phyloP scores from a whole-genome alignment of 2,888 invertebrate species.

The Cryptus viduatorius region DNA sequence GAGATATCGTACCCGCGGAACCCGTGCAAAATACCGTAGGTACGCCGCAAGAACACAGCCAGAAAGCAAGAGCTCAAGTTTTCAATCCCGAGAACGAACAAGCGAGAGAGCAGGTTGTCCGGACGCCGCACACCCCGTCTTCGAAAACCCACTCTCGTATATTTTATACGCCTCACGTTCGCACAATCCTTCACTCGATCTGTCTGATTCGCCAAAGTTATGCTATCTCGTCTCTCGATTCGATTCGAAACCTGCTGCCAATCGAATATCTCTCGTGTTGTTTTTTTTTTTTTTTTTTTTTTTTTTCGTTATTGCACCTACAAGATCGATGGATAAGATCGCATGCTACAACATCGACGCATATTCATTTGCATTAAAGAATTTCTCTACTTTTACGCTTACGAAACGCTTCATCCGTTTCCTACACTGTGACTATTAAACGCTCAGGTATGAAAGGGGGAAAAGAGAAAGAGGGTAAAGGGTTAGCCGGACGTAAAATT shows the following conservation, averaged over 20 bases:
- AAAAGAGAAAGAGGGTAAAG: slow-evolving; percentile 32
- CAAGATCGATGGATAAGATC: slow-evolving; percentile 19
- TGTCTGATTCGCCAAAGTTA: neutral
- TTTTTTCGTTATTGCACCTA: neutral
- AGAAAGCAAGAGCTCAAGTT: slow-evolving; percentile 16
- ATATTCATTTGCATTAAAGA: neutral
- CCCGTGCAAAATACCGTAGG: slow-evolving; percentile 49
- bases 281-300: neutral
- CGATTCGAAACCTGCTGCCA: slow-evolving; percentile 28
- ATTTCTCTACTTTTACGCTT: neutral
- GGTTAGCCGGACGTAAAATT: slow-evolving; percentile 52
- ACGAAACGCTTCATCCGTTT: slow-evolving; percentile 4
- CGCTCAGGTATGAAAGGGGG: slow-evolving; percentile 34
- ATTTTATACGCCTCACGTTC: slow-evolving; percentile 25
- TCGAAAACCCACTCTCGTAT: slow-evolving; percentile 5
- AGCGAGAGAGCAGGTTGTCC: neutral
- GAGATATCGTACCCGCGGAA: slow-evolving; percentile 44
- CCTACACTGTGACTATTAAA: neutral
- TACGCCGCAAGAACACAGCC: slow-evolving; percentile 21
- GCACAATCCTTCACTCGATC: slow-evolving; percentile 31
- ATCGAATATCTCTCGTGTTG: slow-evolving; percentile 9
- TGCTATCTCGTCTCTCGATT: slow-evolving; percentile 13
- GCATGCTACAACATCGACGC: neutral
- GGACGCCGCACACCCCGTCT: slow-evolving; percentile 9
- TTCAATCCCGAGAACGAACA: slow-evolving; percentile 2